Evolutionary conservation across 2,888 invertebrate species (phyloP), one percentile per base, ranked within the genome.

Genomic region (Plemyria rubiginata): DNA sequence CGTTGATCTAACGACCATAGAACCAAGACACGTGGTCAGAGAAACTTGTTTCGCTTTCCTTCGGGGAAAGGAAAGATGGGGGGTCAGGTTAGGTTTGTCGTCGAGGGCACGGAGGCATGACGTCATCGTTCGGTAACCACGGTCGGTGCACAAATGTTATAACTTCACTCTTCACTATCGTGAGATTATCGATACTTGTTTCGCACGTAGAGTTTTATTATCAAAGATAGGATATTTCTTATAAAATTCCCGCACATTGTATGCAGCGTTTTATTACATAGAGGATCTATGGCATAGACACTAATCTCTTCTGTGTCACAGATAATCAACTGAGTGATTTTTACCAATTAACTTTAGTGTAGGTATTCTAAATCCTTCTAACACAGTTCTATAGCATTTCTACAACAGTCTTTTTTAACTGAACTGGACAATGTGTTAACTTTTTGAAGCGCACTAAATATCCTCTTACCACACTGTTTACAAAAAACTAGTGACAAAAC

Each of bases 91-190:
- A 65, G 59, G 67, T 68, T 81, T 75, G 81, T 69, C 63, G 73
- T 68, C 75, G 76, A 71, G 75, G 68, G 72, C 86, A 89, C 79
- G 85, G 74, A 61, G 85, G 73, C 91, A 80, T 92, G 86, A 89
- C 91, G 88, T 92, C 90, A 89, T 78, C 81, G 86, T 88, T 85
- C 86, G 86, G 87, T 90, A 84, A 86, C 84, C 88, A 90, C 90
- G 88, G 76, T 85, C 72, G 75, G 74, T 87, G 86, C 84, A 87
- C 87, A 86, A 69, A 70, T 67, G 70, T 72, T 70, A 68, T 69
- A 70, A 73, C 70, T 70, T 66, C 67, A 74, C 71, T 70, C 70
- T 70, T 66, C 67, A 74, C 71, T 70, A 73, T 72, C 68, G 73
- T 72, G 71, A 72, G 74, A 73, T 73, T 70, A 70, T 73, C 65